Evolutionary conservation across 1,140 invertebrate species (phyloP).

Genomic region (Aphidius ervi): DNA sequence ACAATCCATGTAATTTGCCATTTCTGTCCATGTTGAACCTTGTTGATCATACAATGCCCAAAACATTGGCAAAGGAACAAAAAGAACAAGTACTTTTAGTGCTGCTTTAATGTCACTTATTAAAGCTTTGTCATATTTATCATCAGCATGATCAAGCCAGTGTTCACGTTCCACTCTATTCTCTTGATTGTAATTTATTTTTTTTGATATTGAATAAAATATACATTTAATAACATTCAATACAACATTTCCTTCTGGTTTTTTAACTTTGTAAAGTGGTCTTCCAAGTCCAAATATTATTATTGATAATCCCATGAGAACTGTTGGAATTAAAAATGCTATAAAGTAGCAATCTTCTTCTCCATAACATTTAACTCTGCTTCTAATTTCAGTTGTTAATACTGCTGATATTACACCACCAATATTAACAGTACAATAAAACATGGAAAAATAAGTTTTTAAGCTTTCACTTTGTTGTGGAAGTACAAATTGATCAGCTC

Average conservation of each 20-base stretch:
- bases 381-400: slow-evolving; percentile 80
- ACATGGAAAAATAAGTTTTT: slow-evolving; percentile 85
- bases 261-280: slow-evolving; percentile 69
- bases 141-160: slow-evolving; percentile 76
- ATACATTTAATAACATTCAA: slow-evolving; percentile 73
- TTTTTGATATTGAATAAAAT: slow-evolving; percentile 43
- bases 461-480: slow-evolving; percentile 75
- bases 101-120: slow-evolving; percentile 74
- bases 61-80: slow-evolving; percentile 81
- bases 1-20: slow-evolving; percentile 87
- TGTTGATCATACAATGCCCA: slow-evolving; percentile 87
- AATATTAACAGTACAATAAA: slow-evolving; percentile 91
- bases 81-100: slow-evolving; percentile 70
- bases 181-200: slow-evolving; percentile 46
- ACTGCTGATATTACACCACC: slow-evolving; percentile 88
- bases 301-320: slow-evolving; percentile 81
- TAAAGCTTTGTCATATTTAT: slow-evolving; percentile 62
- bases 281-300: slow-evolving; percentile 79
- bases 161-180: slow-evolving; percentile 55
- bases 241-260: slow-evolving; percentile 80
- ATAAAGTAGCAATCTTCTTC: slow-evolving; percentile 80
- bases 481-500: slow-evolving; percentile 90
- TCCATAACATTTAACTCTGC: slow-evolving; percentile 78
- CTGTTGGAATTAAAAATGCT: slow-evolving; percentile 87
- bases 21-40: slow-evolving; percentile 92